Evolutionary conservation across 2,797 vertebrate species (phyloP).

Genomic region (Pteropus rufus): DNA sequence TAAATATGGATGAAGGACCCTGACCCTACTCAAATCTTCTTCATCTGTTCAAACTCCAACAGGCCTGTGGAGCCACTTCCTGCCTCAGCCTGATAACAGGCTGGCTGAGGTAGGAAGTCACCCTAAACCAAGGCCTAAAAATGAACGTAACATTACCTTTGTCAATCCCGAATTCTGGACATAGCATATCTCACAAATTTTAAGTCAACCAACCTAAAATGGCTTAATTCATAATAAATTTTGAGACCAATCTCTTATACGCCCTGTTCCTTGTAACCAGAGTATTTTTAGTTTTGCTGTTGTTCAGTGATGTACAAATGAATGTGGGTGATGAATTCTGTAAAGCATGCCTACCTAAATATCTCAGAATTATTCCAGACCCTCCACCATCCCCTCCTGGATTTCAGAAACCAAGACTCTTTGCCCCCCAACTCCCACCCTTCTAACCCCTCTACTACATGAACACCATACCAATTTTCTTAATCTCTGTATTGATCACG

Average conservation of each 20-base stretch:
- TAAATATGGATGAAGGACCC: not conserved
- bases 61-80: not conserved
- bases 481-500: not conserved
- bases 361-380: not conserved
- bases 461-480: not conserved
- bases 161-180: not conserved
- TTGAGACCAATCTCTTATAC: not conserved
- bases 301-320: not conserved
- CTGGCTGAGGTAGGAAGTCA: not conserved
- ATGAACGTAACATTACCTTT: not conserved
- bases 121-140: not conserved
- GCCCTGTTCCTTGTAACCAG: not conserved
- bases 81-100: not conserved
- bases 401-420: not conserved
- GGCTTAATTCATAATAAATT: not conserved
- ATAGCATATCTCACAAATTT: not conserved
- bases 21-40: not conserved
- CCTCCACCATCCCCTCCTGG: no score
- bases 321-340: not conserved
- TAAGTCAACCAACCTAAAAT: not conserved
- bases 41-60: not conserved
- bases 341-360: not conserved
- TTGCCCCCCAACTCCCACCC: no score
- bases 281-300: not conserved
- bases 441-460: accelerated